Evolutionary conservation across 1,140 invertebrate species (phyloP), one percentile per base, ranked within the genome.

Genomic region (Drosophila asahinai): DNA sequence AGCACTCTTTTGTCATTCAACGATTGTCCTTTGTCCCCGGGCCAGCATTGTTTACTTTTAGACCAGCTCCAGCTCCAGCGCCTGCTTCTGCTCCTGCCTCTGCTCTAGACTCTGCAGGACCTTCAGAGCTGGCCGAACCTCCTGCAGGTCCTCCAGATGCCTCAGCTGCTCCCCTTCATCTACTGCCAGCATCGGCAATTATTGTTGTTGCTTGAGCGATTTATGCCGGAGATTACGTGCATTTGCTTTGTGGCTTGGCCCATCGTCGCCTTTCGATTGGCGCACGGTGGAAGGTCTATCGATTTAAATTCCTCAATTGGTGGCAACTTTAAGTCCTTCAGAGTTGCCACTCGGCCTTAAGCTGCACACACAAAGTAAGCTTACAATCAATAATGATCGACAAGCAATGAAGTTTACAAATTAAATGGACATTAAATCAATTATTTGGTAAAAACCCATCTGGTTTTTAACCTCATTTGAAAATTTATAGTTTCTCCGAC

Each of bases 1-100:
- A 90, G 86, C 81, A 86, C 82, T 86, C 76, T 82, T 86, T 90
- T 86, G 86, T 91, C 86, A 86, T 86, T 82, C 86, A 82, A 63
- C 82, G 86, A 86, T 82, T 91, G 86, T 84, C 80, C 80, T 90
- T 90, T 89, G 86, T 90, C 63, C 77, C 78, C 45, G 60, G 47
- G 67, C 70, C 55, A 73, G 70, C 75, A 77, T 87, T 86, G 80
- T 87, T 77, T 77, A 81, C 84, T 77, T 80, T 76, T 71, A 30
- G 67, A 43, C 77, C 81, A 68, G 45, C 33, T 54, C 47, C 17
- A 47, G 63, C 58, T 27, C 11, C 15, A 64, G 49, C 30, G 15
- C n/a, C 58, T n/a, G 40, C 17, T 30, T 14, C 17, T 33, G 25
- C 57, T 51, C 12, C 58, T n/a, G 40, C 17, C 19, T 7, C 17